These are phyloP conservation scores for Streblospio benedicti DNA, from an alignment of 1,140 invertebrate genomes.

Conservation along the genomic window DNA sequence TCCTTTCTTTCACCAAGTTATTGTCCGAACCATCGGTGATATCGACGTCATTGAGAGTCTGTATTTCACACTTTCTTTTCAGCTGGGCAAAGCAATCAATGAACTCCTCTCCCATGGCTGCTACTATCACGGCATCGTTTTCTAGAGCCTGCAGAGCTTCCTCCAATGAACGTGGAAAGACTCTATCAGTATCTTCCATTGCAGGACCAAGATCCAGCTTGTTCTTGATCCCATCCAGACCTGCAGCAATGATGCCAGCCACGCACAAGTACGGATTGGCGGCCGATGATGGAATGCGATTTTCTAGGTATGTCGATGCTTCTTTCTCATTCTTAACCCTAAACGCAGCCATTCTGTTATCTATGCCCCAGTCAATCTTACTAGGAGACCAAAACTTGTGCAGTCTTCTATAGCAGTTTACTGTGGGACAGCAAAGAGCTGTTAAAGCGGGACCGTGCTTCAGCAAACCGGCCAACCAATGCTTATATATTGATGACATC, in stretches of 20 bases:
- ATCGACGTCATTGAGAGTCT: not conserved
- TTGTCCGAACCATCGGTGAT: too few species aligned
- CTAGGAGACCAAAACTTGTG: slow-evolving; percentile 14
- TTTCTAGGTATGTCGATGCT: slow-evolving; percentile 23
- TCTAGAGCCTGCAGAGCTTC: slow-evolving; percentile 19
- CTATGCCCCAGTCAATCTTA: slow-evolving; percentile 19
- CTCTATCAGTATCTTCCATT: slow-evolving; percentile 1
- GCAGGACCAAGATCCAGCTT: not conserved
- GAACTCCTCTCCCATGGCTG: slow-evolving; percentile 18
- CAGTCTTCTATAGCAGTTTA: slow-evolving; percentile 25
- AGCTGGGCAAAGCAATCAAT: slow-evolving; percentile 18
- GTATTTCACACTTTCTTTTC: slow-evolving; percentile 19
- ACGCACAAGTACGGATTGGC: slow-evolving; percentile 25
- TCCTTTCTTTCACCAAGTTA: too few species aligned
- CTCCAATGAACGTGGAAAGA: slow-evolving; percentile 17
- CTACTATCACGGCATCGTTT: slow-evolving; percentile 18
- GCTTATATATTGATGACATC: slow-evolving; percentile 15
- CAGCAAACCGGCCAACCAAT: slow-evolving; percentile 24
- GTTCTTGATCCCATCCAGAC: slow-evolving; percentile 25
- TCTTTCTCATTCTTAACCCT: slow-evolving; percentile 4
- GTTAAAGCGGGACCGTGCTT: slow-evolving; percentile 20
- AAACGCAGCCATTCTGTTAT: slow-evolving; percentile 10
- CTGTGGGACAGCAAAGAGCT: slow-evolving; percentile 22
- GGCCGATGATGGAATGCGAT: slow-evolving; percentile 20
- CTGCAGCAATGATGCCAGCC: slow-evolving; percentile 24